Evolutionary conservation across 1,140 invertebrate genomes (phyloP).

Genomic region (Drosophila pseudoananassae): DNA sequence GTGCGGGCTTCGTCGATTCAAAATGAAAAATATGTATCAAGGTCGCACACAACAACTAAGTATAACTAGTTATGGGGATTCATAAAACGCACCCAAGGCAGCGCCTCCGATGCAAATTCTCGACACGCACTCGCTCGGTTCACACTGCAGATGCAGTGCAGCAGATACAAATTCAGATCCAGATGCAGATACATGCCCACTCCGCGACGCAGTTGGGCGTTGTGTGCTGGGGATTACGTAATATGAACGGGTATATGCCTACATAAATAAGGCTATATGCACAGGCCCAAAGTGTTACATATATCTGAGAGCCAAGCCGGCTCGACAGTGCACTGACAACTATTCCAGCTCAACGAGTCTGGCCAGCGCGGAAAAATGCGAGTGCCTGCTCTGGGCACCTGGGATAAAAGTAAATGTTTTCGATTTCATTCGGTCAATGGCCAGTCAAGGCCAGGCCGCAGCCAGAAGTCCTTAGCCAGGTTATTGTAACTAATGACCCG

Average conservation of each 20-base stretch:
- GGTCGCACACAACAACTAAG: slow-evolving; percentile 37
- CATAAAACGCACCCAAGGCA: slow-evolving; percentile 54
- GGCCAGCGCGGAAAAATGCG: slow-evolving; percentile 11
- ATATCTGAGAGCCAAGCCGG: slow-evolving; percentile 55
- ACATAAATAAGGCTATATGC: slow-evolving; percentile 45
- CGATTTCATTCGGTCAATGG: slow-evolving; percentile 58
- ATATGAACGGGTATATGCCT: slow-evolving; percentile 39
- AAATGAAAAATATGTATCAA: slow-evolving; percentile 59
- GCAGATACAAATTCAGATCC: slow-evolving; percentile 19
- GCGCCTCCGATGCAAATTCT: slow-evolving; percentile 59
- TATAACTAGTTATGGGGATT: slow-evolving; percentile 60
- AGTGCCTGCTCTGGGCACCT: neutral
- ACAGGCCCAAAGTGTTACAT: slow-evolving; percentile 68
- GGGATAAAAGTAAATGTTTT: slow-evolving; percentile 22
- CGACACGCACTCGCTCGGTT: slow-evolving; percentile 43
- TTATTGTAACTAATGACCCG: slow-evolving; percentile 65
- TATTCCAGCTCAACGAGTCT: slow-evolving; percentile 59
- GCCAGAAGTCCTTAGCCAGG: slow-evolving; percentile 58
- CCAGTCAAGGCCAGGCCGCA: slow-evolving; percentile 46
- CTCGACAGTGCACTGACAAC: slow-evolving; percentile 79
- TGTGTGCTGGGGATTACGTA: slow-evolving; percentile 66
- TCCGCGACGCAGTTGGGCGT: slow-evolving; percentile 69
- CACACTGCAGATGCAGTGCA: slow-evolving; percentile 23
- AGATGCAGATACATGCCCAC: slow-evolving; percentile 40
- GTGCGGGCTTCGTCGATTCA: slow-evolving; percentile 14